These are phyloP conservation scores for Lateolabrax maculatus DNA, from an alignment of 2,797 vertebrate genomes.

Conservation along the genomic window DNA sequence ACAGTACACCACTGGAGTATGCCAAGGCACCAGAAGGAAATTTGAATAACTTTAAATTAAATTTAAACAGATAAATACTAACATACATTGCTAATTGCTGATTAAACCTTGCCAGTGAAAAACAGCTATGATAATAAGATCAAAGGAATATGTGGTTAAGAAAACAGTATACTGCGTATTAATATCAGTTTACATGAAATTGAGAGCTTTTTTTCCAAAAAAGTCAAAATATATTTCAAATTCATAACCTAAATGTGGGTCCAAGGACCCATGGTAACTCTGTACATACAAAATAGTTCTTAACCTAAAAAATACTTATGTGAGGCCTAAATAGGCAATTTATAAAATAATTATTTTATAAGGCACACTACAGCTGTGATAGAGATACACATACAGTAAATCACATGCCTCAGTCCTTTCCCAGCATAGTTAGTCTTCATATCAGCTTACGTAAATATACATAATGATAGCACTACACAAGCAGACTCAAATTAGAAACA, in stretches of 20 bases:
- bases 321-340: neutral
- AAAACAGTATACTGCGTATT: neutral
- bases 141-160: neutral
- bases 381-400: neutral
- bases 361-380: neutral
- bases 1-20: neutral
- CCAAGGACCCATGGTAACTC: neutral
- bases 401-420: neutral
- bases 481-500: slow-evolving; percentile 11
- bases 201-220: neutral
- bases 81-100: neutral
- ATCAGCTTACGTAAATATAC: slow-evolving; percentile 22
- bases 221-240: neutral
- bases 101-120: neutral
- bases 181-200: neutral
- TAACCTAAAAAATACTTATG: neutral
- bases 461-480: slow-evolving; percentile 26
- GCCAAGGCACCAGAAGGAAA: neutral
- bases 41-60: neutral
- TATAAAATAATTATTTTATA: neutral
- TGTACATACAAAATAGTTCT: neutral
- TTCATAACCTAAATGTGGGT: neutral
- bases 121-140: neutral
- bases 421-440: neutral
- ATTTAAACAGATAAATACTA: neutral